Percentiles rank a stretch among this genome's conserved stretches.
phyloP scores from a whole-genome alignment of 2,113 vertebrate genomes.

The Willisornis vidua region DNA sequence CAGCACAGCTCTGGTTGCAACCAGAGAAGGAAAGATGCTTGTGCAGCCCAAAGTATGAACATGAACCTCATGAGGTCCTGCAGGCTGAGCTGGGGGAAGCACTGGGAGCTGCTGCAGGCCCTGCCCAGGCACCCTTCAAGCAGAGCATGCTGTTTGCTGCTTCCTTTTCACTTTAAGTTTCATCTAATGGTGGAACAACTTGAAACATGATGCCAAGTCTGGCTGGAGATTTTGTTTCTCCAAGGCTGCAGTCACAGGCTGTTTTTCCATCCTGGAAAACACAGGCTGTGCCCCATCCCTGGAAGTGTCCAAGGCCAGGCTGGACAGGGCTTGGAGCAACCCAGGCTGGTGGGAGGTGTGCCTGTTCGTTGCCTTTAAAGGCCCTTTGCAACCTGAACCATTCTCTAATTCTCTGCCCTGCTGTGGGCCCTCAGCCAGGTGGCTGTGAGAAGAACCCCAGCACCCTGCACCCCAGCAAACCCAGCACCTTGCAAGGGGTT shows the following conservation, averaged over 20 bases:
- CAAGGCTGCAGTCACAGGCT: not conserved
- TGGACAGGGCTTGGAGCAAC: not conserved
- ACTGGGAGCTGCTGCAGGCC: not conserved
- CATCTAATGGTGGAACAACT: not conserved
- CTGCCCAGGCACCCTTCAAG: fast-evolving
- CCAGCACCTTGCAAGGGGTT: not conserved
- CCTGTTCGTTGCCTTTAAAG: not conserved
- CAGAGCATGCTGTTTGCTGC: fast-evolving
- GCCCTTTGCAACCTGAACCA: not conserved
- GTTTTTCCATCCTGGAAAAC: not conserved
- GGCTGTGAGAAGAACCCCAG: not conserved
- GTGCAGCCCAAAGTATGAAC: not conserved
- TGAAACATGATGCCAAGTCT: fast-evolving
- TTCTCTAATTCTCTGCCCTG: not conserved
- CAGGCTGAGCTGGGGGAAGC: not conserved
- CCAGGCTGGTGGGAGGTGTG: not conserved
- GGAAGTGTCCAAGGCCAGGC: fast-evolving
- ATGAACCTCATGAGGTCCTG: not conserved
- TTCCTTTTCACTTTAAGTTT: not conserved
- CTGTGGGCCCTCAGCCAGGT: not conserved
- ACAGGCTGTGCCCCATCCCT: not conserved
- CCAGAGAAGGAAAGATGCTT: not conserved
- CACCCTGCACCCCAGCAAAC: not conserved
- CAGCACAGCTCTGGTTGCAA: fast-evolving
- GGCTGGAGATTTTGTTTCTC: not conserved